Evolutionary conservation across 2,797 vertebrate species (phyloP).

Genomic region (Rhinella marina): DNA sequence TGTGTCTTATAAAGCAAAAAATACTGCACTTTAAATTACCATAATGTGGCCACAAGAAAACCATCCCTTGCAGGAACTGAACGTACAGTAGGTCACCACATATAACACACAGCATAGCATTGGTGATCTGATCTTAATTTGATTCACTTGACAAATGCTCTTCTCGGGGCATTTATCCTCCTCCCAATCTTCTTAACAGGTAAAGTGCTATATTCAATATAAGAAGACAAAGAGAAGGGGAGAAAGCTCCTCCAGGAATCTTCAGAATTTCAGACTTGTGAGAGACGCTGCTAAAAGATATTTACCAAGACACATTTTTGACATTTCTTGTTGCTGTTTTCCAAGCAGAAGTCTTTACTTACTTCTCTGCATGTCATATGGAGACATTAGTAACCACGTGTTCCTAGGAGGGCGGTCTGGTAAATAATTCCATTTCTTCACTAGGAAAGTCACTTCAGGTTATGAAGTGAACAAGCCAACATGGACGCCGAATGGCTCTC

Average conservation of each 20-base stretch:
- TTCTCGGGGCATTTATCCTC: neutral
- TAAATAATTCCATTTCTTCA: conserved; percentile 23
- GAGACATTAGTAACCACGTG: neutral
- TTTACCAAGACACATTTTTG: neutral
- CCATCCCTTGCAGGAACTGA: too few relatives aligned
- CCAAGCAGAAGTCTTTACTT: neutral
- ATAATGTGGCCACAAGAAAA: too few relatives aligned
- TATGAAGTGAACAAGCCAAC: conserved; percentile 17
- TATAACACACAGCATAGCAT: too few relatives aligned
- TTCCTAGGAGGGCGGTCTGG: neutral
- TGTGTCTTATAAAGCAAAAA: too few relatives aligned
- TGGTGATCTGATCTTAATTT: too few relatives aligned
- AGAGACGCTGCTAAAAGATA: neutral
- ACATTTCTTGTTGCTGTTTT: neutral
- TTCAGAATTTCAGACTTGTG: neutral
- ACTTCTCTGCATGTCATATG: neutral
- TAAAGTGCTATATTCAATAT: neutral
- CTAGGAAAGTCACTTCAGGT: conserved; percentile 12
- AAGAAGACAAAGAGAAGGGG: neutral
- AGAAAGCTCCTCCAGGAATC: neutral
- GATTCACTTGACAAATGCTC: too few relatives aligned
- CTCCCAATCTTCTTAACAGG: neutral
- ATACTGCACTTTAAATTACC: too few relatives aligned
- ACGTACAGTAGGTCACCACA: too few relatives aligned
- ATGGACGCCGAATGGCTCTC: conserved; percentile 18